Evolutionary conservation across 2,888 invertebrate species (phyloP).

Genomic region (Synanthedon andrenaeformis): DNA sequence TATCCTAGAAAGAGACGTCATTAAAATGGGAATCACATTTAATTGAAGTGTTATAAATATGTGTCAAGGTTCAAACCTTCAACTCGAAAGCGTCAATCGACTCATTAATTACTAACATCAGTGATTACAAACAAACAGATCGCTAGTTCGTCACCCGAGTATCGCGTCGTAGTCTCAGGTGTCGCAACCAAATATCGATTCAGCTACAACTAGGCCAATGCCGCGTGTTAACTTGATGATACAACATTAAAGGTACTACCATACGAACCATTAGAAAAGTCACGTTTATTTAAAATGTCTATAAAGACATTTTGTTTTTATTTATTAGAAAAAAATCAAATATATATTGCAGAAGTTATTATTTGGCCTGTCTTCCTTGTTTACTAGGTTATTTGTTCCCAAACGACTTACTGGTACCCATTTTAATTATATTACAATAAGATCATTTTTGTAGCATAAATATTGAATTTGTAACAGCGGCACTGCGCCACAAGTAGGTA

Average conservation of each 20-base stretch:
- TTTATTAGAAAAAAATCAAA: too few species aligned
- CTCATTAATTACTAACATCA: constrained; percentile 16
- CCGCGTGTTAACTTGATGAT: constrained; percentile 16
- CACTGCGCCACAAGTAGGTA: too few species aligned
- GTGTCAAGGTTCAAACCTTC: constrained; percentile 25
- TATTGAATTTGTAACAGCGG: too few species aligned
- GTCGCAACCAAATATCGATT: constrained; percentile 57
- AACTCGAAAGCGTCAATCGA: constrained; percentile 21
- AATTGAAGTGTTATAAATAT: constrained; percentile 8
- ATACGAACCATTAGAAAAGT: neutral
- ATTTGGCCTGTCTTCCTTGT: too few species aligned
- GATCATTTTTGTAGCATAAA: too few species aligned
- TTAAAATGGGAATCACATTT: neutral
- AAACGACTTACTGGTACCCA: too few species aligned
- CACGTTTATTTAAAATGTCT: neutral
- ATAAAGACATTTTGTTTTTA: too few species aligned
- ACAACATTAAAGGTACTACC: neutral
- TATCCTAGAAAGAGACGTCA: too few species aligned
- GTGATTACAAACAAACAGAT: constrained; percentile 7
- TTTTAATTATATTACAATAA: too few species aligned
- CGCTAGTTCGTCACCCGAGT: constrained; percentile 31
- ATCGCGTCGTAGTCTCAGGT: neutral
- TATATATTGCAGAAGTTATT: too few species aligned
- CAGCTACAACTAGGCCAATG: constrained; percentile 47
- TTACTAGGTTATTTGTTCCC: too few species aligned